These are phyloP conservation scores for Listronotus bonariensis DNA, from an alignment of 1,140 invertebrate genomes.

Conservation along the genomic window DNA sequence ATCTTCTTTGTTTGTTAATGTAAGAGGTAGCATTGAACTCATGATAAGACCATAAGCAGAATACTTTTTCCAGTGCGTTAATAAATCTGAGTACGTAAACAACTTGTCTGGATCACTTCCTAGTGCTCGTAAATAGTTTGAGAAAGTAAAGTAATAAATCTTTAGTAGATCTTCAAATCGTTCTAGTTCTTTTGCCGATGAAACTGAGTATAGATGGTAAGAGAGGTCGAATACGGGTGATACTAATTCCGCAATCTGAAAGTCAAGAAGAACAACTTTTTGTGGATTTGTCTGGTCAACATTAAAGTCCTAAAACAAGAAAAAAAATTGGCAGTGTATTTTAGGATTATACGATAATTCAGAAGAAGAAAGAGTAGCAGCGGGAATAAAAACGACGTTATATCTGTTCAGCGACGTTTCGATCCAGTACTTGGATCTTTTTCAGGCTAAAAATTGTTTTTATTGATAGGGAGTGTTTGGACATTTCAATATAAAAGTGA, in stretches of 20 bases:
- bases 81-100: neutral
- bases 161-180: neutral
- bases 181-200: neutral
- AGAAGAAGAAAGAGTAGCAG: no score
- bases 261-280: neutral
- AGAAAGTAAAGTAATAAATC: neutral
- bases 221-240: neutral
- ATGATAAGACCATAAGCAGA: neutral
- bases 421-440: no score
- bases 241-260: neutral
- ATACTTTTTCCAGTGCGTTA: neutral
- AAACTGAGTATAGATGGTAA: neutral
- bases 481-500: no score
- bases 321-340: neutral
- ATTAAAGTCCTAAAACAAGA: neutral
- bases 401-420: no score
- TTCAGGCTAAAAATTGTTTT: no score
- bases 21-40: no score
- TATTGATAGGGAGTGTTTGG: no score
- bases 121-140: neutral
- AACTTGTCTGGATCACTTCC: neutral
- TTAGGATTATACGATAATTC: no score
- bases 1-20: no score
- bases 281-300: neutral
- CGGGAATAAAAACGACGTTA: no score